Conservation (phyloP, 2,797 vertebrate genomes). For the Hemibagrus guttatus region DNA sequence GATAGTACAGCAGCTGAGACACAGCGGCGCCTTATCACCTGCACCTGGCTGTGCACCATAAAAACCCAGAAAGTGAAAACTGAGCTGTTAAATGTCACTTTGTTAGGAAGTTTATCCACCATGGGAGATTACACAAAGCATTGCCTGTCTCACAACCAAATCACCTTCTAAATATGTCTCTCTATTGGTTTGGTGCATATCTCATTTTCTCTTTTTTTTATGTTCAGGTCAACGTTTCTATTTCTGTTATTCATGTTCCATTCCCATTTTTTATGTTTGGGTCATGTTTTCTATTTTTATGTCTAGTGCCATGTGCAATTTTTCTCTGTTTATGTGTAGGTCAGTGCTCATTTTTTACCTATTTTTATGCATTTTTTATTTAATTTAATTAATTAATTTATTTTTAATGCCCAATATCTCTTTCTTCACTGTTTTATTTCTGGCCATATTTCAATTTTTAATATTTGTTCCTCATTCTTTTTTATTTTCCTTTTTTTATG, state of each 20-base stretch:
- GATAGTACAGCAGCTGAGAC: slow-evolving; percentile 27
- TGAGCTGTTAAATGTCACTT: slow-evolving; percentile 48
- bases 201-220: not conserved
- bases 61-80: slow-evolving; percentile 30
- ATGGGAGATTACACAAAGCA: slow-evolving; percentile 2
- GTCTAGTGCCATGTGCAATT: not conserved
- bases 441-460: not conserved
- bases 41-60: slow-evolving; percentile 30
- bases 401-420: not conserved
- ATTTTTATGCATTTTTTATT: not conserved
- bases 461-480: too few relatives aligned
- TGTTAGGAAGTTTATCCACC: slow-evolving; percentile 30
- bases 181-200: not conserved
- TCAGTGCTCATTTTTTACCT: not conserved
- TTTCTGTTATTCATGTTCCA: not conserved
- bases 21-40: slow-evolving; percentile 34
- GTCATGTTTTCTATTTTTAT: not conserved
- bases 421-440: not conserved
- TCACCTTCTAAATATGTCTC: not conserved
- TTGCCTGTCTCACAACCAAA: slow-evolving; percentile 16
- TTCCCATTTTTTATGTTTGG: not conserved
- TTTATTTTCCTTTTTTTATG: not conserved
- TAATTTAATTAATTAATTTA: not conserved
- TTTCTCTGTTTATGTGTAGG: not conserved
- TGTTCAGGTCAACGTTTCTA: not conserved